A percentile compares a stretch with the other conserved stretches of the same genome.
phyloP scores from a whole-genome alignment of 2,888 invertebrate genomes.

The Lepidochrysops patricia region DNA sequence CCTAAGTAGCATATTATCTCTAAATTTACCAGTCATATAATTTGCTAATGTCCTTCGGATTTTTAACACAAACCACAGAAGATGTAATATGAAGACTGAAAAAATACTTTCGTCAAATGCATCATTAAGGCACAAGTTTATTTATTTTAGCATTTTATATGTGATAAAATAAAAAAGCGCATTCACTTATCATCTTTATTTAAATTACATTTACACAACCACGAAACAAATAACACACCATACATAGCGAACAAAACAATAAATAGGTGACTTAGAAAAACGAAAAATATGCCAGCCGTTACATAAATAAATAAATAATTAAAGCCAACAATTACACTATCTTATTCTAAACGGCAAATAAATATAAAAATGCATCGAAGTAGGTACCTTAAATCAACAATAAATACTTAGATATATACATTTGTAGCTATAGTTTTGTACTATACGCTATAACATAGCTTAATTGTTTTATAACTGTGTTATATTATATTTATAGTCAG shows the following conservation, averaged over 20 bases:
- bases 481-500: too few relatives aligned
- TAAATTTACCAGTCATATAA: too few relatives aligned
- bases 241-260: constrained; percentile 15
- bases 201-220: constrained; percentile 8
- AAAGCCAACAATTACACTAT: constrained; percentile 18
- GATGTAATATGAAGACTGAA: too few relatives aligned
- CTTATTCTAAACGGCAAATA: neutral
- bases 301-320: constrained; percentile 23
- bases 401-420: neutral
- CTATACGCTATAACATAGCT: too few relatives aligned
- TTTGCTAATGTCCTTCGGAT: too few relatives aligned
- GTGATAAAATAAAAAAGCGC: neutral
- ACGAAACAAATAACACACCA: constrained; percentile 13
- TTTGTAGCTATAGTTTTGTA: too few relatives aligned
- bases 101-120: too few relatives aligned
- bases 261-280: constrained; percentile 19
- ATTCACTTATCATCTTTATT: neutral
- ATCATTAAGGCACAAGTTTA: too few relatives aligned
- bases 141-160: too few relatives aligned
- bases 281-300: constrained; percentile 13
- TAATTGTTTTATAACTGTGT: too few relatives aligned
- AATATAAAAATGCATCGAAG: neutral
- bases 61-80: too few relatives aligned
- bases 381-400: neutral
- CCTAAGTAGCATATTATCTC: too few relatives aligned